Conservation (phyloP, 2,888 invertebrate species). For the Amiota mariae region DNA sequence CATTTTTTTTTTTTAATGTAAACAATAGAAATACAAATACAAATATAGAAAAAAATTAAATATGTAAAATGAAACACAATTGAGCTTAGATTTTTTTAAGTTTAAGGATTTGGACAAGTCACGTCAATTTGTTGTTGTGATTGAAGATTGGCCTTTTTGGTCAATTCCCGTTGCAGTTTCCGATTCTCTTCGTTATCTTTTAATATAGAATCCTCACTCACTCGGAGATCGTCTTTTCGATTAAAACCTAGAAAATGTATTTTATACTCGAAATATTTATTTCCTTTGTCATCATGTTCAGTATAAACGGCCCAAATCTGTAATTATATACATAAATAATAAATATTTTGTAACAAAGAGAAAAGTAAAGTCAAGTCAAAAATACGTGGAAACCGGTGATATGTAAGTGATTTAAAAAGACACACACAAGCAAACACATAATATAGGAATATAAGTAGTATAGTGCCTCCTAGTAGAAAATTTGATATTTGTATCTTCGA, state of each 20-base stretch:
- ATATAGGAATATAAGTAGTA: no score
- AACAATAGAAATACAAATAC: no score
- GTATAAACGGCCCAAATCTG: constrained; percentile 90
- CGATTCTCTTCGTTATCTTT: constrained; percentile 94
- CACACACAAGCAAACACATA: background rate
- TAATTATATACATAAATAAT: background rate
- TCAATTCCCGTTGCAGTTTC: constrained; percentile 88
- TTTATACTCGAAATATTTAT: constrained; percentile 82
- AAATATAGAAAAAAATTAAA: no score
- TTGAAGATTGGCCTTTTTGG: constrained; percentile 80
- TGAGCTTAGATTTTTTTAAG: no score
- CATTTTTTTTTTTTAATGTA: no score
- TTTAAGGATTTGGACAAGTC: no score
- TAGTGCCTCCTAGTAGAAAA: no score
- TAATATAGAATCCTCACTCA: constrained; percentile 89
- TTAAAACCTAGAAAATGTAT: constrained; percentile 98
- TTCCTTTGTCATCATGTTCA: constrained; percentile 86
- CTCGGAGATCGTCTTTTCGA: constrained; percentile 95
- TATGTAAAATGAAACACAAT: no score
- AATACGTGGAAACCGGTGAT: no score
- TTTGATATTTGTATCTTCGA: background rate
- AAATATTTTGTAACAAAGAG: constrained; percentile 45
- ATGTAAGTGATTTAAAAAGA: no score
- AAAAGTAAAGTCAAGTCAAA: constrained; percentile 6
- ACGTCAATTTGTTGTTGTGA: no score